Evolutionary conservation across 1,140 invertebrate genomes (phyloP), one percentile per base, ranked within the genome.

Genomic region (Drosophila ogumai): DNA sequence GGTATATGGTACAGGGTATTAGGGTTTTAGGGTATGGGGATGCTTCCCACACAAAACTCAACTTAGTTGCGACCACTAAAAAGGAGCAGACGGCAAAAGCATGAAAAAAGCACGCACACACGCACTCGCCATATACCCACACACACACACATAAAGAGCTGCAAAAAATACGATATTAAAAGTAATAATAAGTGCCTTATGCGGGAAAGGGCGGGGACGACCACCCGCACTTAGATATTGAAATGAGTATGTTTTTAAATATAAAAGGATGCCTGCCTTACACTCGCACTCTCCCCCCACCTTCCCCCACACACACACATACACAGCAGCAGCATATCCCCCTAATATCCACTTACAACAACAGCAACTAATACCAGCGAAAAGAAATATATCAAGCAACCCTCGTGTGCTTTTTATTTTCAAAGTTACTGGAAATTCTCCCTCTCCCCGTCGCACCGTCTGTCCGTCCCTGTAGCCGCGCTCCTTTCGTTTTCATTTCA

Each of bases 141-240:
- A 64, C 65, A 61, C 19, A 69, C 58, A 56, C 58, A 58, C 36
- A 41, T 50, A 47, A 54, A 57, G 40, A 63, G 58, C 44, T 57
- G 61, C 43, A 72, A 69, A 57, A 57, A 46, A 65, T 71, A 75
- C 61, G 78, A 82, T 86, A 91, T 90, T 91, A 91, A 91, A 91
- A 87, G 82, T 91, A 91, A 91, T 91, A 91, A 90, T 87, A 91
- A 91, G 90, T 91, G 79, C 82, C 85, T 87, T 79, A 36, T 40
- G 36, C 15, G 52, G 13, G 15, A 22, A 38, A 17, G 49, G 43
- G 31, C 40, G 46, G 40, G 58, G 46, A 19, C n/a, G 71, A 74
- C 79, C 72, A 68, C 61, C 71, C 84, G 69, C 71, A 78, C 82
- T 87, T 77, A 82, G 81, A 88, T 85, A 90, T 88, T 92, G 82